A percentile compares a stretch with the other conserved stretches of the same genome.
Evolutionary conservation across 2,113 vertebrate genomes (phyloP).

Genomic region (Nesogale talazaci): DNA sequence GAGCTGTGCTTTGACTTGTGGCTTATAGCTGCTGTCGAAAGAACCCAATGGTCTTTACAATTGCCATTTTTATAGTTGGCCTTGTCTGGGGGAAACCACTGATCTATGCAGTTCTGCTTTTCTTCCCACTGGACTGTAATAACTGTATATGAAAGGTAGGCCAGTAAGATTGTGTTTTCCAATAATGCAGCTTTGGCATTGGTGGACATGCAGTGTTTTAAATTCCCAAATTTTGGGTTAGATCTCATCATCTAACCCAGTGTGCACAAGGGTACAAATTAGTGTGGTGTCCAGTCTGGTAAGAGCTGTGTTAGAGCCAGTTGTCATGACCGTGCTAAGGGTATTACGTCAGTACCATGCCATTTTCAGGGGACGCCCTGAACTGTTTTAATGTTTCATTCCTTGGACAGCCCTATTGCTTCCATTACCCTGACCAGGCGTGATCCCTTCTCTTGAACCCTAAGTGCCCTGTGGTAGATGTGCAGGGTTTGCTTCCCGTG

Average conservation of each 20-base stretch:
- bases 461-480: neutral
- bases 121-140: neutral
- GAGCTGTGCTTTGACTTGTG: neutral
- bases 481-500: neutral
- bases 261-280: neutral
- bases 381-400: neutral
- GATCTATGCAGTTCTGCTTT: slow-evolving; percentile 24
- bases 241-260: neutral
- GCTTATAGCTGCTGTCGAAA: neutral
- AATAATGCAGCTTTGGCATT: neutral
- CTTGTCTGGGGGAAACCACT: neutral
- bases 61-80: slow-evolving; percentile 21
- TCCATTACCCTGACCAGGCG: no score
- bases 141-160: neutral
- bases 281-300: neutral
- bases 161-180: neutral
- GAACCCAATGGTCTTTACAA: neutral
- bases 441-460: no score
- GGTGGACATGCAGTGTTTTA: slow-evolving; percentile 1
- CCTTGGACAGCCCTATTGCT: neutral
- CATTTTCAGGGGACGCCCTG: neutral
- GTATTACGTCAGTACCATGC: neutral
- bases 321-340: neutral
- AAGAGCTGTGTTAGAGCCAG: neutral
- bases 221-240: neutral